Percentiles rank a stretch among this genome's conserved stretches.
Evolutionary conservation across 2,113 vertebrate genomes (phyloP).

Genomic region (Macrotus californicus): DNA sequence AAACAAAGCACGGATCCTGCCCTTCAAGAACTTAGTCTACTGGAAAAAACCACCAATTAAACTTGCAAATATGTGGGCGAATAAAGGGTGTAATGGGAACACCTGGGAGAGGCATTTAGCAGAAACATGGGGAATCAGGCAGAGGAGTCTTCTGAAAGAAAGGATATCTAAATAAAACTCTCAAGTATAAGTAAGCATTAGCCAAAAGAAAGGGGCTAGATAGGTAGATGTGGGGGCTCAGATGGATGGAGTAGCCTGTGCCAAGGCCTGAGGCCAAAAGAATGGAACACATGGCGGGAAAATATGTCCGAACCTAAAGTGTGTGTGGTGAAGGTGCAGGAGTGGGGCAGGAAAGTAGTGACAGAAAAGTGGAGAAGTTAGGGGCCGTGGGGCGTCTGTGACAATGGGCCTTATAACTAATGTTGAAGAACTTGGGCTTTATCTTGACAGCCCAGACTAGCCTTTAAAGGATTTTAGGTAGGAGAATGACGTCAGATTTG

Average conservation of each 20-base stretch:
- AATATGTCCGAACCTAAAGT: background rate
- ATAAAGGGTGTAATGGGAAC: background rate
- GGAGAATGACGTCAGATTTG: background rate
- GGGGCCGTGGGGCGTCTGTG: accelerated
- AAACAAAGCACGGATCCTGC: background rate
- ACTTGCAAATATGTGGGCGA: background rate
- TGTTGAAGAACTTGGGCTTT: background rate
- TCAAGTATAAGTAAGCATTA: background rate
- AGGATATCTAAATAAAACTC: background rate
- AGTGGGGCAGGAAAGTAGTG: background rate
- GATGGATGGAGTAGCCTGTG: background rate
- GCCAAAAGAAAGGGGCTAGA: background rate
- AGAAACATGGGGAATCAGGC: background rate
- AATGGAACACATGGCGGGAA: background rate
- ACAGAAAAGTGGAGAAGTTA: background rate
- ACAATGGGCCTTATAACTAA: background rate
- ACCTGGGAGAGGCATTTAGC: background rate
- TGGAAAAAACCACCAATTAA: background rate
- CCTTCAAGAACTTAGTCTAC: background rate
- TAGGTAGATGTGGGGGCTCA: background rate
- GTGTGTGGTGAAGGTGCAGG: background rate
- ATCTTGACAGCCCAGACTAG: background rate
- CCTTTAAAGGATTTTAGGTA: background rate
- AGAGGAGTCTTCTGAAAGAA: background rate
- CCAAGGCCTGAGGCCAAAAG: background rate